phyloP scores from a whole-genome alignment of 37 sponge, comb jelly and placozoan genomes.

The Spongilla lacustris region DNA sequence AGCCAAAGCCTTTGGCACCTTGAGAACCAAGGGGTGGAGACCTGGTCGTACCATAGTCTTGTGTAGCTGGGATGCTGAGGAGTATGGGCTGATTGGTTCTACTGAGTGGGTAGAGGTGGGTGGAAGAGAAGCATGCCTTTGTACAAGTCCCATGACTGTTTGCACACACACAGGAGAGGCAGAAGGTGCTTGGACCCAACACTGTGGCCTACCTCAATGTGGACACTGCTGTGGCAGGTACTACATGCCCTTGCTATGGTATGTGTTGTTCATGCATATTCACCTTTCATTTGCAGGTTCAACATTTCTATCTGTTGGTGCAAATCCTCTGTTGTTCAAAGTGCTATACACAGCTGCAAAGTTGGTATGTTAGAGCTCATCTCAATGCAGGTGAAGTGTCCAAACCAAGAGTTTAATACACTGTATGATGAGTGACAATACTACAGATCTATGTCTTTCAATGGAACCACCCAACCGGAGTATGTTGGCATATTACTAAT shows the following conservation, averaged over 20 bases:
- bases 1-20: conserved; percentile 47
- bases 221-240: conserved; percentile 65
- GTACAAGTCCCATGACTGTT: too few species aligned
- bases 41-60: conserved; percentile 89
- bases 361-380: neutral
- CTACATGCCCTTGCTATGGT: too few species aligned
- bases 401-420: conserved; percentile 37
- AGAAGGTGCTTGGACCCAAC: conserved; percentile 45
- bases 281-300: neutral
- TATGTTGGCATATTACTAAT: neutral
- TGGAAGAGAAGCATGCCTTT: too few species aligned
- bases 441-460: neutral
- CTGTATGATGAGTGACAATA: conserved; percentile 79
- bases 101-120: conserved; percentile 91
- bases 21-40: conserved; percentile 75
- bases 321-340: conserved; percentile 34
- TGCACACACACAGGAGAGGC: conserved; percentile 28
- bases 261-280: too few species aligned
- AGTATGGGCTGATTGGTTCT: conserved; percentile 90
- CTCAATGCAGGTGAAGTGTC: conserved; percentile 48
- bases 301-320: neutral
- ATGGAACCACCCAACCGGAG: conserved; percentile 18
- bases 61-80: conserved; percentile 97
- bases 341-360: conserved; percentile 12
- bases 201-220: conserved; percentile 88